Base-by-base conservation (phyloP, 2,797 vertebrate species). In the Muscicapa striata region DNA sequence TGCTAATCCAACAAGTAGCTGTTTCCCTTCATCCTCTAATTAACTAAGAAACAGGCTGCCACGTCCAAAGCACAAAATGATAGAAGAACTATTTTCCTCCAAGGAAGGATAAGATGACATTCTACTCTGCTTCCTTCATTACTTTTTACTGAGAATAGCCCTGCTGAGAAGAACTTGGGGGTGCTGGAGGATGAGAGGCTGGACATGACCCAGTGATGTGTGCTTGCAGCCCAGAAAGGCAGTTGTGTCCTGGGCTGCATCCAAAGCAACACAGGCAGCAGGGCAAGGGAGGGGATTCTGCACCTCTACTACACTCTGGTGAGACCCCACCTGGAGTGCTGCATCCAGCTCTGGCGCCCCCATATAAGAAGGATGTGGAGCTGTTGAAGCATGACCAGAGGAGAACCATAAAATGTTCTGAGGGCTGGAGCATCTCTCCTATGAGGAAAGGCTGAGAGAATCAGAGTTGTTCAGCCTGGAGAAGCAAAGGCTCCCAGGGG, bases 231-330 rank as follows among this genome's bases (percentile, higher is more conserved):
- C 8, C 26, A 61, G 59, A 73, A 46, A 72, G 30, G 7, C 46
- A 66, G 0, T 3, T 0, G 0, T 46, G n/a, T 27, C 30, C n/a
- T 34, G 40, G 30, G n/a, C 15, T 16, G 34, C 1, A 32, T 20
- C 16, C 46, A 66, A 52, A 59, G 21, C 36, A 77, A 15, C 0
- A 0, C 14, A 15, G 29, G 1, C 24, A 41, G 51, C 21, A 58
- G n/a, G 15, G 46, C 2, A 1, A 57, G 11, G 21, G 38, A 52
- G 5, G 13, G 13, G 30, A 72, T 59, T 52, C 46, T 84, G 46
- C 19, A 9, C 21, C 52, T 66, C 34, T 34, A 21, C 40, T 34
- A n/a, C 6, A 13, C 32, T 64, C 58, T 32, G 11, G 13, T 41
- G 22, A 66, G 21, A 52, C 8, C 21, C 30, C 45, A 59, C 9